Percentiles rank a stretch among this genome's conserved stretches.
Evolutionary conservation across 2,888 invertebrate genomes (phyloP).

Genomic region (Conistra vaccinii): DNA sequence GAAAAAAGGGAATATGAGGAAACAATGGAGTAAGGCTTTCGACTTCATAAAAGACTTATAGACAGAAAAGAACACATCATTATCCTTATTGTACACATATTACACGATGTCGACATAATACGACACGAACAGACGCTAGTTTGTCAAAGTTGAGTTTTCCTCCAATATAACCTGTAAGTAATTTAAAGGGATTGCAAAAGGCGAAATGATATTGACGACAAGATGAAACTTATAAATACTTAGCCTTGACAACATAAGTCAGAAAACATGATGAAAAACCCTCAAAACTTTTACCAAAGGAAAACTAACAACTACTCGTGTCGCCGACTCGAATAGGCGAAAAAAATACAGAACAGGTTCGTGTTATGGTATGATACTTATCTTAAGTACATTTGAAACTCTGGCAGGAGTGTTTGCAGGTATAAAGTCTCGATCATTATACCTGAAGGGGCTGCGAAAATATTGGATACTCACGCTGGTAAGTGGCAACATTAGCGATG

Average conservation of each 20-base stretch:
- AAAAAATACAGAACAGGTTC: conserved; percentile 50
- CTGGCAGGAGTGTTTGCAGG: conserved; percentile 27
- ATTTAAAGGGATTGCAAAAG: not conserved
- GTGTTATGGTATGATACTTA: conserved; percentile 54
- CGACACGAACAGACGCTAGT: not conserved
- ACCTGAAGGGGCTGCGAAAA: conserved; percentile 45
- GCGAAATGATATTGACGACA: conserved; percentile 1
- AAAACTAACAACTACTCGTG: conserved; percentile 45
- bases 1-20: not conserved
- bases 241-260: conserved; percentile 10
- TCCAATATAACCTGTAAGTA: not conserved
- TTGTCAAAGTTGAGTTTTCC: not conserved
- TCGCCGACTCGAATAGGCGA: conserved; percentile 34
- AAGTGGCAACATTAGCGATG: conserved; percentile 69
- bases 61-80: not conserved
- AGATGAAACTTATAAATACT: conserved; percentile 29
- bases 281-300: conserved; percentile 44
- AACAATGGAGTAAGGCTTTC: conserved; percentile 13
- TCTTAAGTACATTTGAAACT: conserved; percentile 45
- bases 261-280: conserved; percentile 38
- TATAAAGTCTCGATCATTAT: conserved; percentile 54
- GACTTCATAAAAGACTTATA: conserved; percentile 17
- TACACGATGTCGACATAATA: not conserved
- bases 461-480: conserved; percentile 62
- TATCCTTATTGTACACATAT: conserved; percentile 5